Percentiles rank a stretch among this genome's conserved stretches.
These are phyloP conservation scores for Hydrozoanthus gracilis DNA, from an alignment of 92 coral and sea anemone genomes.

Conservation along the genomic window DNA sequence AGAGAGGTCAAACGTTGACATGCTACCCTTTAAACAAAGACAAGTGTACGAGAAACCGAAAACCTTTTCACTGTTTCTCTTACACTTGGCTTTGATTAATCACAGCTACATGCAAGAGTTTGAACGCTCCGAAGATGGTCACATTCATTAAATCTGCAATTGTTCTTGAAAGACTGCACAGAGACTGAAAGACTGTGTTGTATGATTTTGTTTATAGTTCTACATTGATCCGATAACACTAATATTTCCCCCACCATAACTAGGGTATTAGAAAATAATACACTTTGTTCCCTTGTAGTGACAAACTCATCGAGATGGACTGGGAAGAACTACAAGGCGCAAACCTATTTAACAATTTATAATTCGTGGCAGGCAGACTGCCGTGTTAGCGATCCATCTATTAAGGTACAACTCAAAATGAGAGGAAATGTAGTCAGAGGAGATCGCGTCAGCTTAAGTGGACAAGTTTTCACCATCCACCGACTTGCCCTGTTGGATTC, in stretches of 20 bases:
- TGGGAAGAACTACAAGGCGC: neutral
- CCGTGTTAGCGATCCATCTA: conserved; percentile 51
- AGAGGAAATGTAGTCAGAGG: conserved; percentile 20
- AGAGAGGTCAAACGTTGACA: too few relatives aligned
- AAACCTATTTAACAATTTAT: neutral
- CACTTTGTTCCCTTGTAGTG: neutral
- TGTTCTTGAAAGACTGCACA: too few relatives aligned
- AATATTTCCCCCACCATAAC: neutral
- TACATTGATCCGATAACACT: too few relatives aligned
- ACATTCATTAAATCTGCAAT: too few relatives aligned
- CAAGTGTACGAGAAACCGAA: neutral
- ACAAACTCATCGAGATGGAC: conserved; percentile 55
- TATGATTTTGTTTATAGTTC: too few relatives aligned
- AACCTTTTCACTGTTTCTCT: too few relatives aligned
- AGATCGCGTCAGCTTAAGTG: conserved; percentile 37
- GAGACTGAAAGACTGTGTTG: too few relatives aligned
- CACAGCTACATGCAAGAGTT: too few relatives aligned
- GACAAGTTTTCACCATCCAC: conserved; percentile 65
- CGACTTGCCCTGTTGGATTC: conserved; percentile 59
- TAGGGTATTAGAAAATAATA: neutral
- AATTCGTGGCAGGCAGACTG: conserved; percentile 61
- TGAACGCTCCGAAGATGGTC: too few relatives aligned
- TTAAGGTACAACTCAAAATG: conserved; percentile 42
- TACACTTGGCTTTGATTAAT: too few relatives aligned
- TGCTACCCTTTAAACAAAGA: too few relatives aligned